phyloP scores from a whole-genome alignment of 1,140 invertebrate species.

The Drosophila neocordata region DNA sequence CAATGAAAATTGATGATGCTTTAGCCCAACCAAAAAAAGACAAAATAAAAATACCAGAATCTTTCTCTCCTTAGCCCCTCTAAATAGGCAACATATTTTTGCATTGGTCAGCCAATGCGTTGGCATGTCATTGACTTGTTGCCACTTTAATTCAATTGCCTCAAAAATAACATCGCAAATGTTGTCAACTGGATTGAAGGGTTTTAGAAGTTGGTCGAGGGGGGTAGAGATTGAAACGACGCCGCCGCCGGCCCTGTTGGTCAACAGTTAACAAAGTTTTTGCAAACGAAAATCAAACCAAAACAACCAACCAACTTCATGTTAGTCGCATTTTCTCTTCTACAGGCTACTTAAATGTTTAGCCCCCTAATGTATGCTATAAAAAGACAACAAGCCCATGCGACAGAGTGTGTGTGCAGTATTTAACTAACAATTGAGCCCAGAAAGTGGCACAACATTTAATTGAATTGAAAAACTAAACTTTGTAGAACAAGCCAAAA shows the following conservation, averaged over 20 bases:
- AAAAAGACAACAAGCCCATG: conserved; percentile 54
- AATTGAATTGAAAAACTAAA: conserved; percentile 68
- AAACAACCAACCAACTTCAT: conserved; percentile 50
- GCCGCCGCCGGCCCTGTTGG: conserved; percentile 18
- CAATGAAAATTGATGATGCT: conserved; percentile 80
- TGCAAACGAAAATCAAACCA: conserved; percentile 33
- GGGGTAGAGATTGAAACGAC: neutral
- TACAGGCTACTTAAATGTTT: conserved; percentile 60
- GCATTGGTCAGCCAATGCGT: conserved; percentile 49
- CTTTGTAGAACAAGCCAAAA: conserved; percentile 11
- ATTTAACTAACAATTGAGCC: conserved; percentile 58
- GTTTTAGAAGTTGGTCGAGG: conserved; percentile 18
- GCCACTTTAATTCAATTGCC: conserved; percentile 76
- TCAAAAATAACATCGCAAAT: conserved; percentile 53
- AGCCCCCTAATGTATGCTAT: conserved; percentile 50
- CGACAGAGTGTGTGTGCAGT: conserved; percentile 28
- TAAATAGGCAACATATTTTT: conserved; percentile 71
- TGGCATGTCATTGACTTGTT: conserved; percentile 69
- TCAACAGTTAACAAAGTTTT: conserved; percentile 69
- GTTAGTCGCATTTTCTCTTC: conserved; percentile 15
- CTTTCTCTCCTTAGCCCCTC: conserved; percentile 12
- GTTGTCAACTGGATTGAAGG: conserved; percentile 59
- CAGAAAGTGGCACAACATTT: conserved; percentile 63
- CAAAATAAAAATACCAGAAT: neutral
- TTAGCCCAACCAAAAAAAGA: conserved; percentile 8